Percentiles rank a stretch among this genome's conserved stretches.
phyloP scores from a whole-genome alignment of 2,797 vertebrate genomes.

The Cryptoprocta ferox region DNA sequence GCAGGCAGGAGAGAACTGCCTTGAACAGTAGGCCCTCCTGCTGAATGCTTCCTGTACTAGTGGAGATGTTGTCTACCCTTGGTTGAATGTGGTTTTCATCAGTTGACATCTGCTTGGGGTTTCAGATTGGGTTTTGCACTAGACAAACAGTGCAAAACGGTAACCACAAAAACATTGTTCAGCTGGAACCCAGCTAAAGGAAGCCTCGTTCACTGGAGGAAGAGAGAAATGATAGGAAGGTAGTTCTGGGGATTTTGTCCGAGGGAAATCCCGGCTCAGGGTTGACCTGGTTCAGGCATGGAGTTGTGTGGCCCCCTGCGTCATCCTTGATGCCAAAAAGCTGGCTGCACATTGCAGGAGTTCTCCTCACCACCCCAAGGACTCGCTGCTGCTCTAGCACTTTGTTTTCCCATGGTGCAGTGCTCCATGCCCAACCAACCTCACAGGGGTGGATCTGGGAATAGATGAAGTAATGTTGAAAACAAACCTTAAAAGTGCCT shows the following conservation, averaged over 20 bases:
- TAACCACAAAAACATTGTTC: neutral
- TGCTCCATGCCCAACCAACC: neutral
- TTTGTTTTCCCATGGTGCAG: neutral
- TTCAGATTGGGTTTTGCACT: neutral
- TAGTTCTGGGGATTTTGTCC: neutral
- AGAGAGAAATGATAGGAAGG: neutral
- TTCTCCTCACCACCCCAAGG: fast-evolving
- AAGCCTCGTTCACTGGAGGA: neutral
- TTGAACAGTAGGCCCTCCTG: neutral
- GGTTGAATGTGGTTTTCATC: neutral
- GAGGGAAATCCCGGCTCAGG: neutral
- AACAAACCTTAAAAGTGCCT: neutral
- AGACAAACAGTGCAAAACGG: neutral
- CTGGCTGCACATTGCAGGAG: neutral
- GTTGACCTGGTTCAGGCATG: neutral
- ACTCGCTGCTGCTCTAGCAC: neutral
- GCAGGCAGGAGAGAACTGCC: neutral
- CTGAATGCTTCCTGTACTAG: neutral
- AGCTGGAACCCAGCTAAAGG: neutral
- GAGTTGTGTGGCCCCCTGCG: neutral
- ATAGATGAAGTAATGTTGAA: neutral
- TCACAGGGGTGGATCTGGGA: neutral
- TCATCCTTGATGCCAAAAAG: neutral
- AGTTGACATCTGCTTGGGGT: neutral
- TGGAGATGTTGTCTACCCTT: fast-evolving